Base-by-base conservation (phyloP, 2,888 invertebrate species). In the Scaptomyza reducta region DNA sequence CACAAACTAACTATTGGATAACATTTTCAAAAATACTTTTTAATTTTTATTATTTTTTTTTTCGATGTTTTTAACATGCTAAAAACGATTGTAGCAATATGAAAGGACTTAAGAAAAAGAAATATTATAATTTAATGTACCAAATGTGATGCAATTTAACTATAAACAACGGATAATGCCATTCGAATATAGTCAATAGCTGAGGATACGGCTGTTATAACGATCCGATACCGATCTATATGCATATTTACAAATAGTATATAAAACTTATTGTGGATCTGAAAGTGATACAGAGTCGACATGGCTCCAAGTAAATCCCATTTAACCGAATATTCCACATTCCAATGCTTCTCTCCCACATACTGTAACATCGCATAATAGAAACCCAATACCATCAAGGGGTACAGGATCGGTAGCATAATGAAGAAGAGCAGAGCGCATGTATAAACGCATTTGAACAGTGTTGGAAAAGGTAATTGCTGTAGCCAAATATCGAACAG, bases 171-270 rank as follows among this genome's bases (percentile, higher is more conserved):
- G 22, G 75, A 77, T 4, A 89, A 49, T 6, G 76, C 86, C 78
- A 90, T 77, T 1, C 90, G 87, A 42, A 89, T 61, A 61, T 90
- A 90, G 61, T 90, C 90, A n/a, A 90, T 57, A 18, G 84, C 78
- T 11, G 90, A 87, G 13, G 87, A 77, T 56, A 87, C 60, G 3
- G 81, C 89, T 14, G 85, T 77, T 16, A 77, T 50, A 45, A 87
- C 56, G 53, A 84, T 77, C 0, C 87, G 87, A 76, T 84, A 88
- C 11, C 89, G 80, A 40, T 88, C 88, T 11, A 89, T 41, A 40
- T 89, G 89, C 64, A 89, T 70, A 45, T 60, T 68, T 3, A 90
- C 14, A 56, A 84, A 87, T 6, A 85, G 38, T 33, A 70, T 13
- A 58, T 77, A 72, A 44, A 77, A 79, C 55, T 75, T 71, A 58